Evolutionary conservation across 2,797 vertebrate species (phyloP).

Genomic region (Coreius guichenoti): DNA sequence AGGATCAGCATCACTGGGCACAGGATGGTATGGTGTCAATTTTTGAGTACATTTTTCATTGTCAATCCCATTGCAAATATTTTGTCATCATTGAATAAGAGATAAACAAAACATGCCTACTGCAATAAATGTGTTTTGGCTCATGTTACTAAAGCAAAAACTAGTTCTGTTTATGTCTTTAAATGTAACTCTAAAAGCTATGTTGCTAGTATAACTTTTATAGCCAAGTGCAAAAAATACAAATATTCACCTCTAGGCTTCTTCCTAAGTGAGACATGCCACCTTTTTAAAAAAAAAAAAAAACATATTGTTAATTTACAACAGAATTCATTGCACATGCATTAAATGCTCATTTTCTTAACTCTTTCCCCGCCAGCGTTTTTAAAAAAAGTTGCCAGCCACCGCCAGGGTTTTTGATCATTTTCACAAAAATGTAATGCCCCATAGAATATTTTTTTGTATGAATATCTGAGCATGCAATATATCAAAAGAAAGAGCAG

Average conservation of each 20-base stretch:
- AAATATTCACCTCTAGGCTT: conserved; percentile 63
- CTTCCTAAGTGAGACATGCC: conserved; percentile 58
- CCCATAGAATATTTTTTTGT: too few species aligned
- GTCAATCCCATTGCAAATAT: not conserved
- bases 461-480: too few species aligned
- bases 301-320: not conserved
- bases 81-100: not conserved
- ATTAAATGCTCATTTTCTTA: not conserved
- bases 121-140: not conserved
- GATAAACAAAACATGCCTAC: not conserved
- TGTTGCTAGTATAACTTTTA: not conserved
- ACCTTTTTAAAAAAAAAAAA: conserved; percentile 43
- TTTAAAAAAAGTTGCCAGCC: too few species aligned
- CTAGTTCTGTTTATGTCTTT: not conserved
- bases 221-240: not conserved
- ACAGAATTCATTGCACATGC: not conserved
- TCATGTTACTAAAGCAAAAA: not conserved
- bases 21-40: not conserved
- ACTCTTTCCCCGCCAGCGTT: too few species aligned
- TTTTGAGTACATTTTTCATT: not conserved
- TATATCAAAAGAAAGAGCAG: too few species aligned
- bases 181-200: not conserved
- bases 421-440: too few species aligned
- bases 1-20: not conserved
- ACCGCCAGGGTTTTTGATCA: too few species aligned